Conservation (phyloP, 2,797 vertebrate genomes). For the Anabas testudineus region DNA sequence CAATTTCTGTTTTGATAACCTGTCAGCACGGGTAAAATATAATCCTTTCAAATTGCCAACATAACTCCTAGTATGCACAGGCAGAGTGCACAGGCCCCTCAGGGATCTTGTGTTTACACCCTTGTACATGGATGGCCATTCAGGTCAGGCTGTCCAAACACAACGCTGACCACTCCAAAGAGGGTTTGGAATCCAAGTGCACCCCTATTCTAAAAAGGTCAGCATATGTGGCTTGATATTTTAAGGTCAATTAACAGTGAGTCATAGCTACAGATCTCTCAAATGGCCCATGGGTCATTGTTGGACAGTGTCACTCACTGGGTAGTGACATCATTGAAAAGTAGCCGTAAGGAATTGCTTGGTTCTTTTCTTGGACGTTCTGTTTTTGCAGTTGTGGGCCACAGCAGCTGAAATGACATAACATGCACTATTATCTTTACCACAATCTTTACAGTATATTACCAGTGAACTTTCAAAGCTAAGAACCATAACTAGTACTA, state of each 20-base stretch:
- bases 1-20: conserved; percentile 57
- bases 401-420: conserved; percentile 79
- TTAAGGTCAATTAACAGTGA: conserved; percentile 82
- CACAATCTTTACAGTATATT: conserved; percentile 73
- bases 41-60: conserved; percentile 43
- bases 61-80: conserved; percentile 24
- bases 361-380: conserved; percentile 75
- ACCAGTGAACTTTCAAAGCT: conserved; percentile 70
- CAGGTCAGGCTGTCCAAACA: conserved; percentile 74
- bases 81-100: conserved; percentile 24
- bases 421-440: conserved; percentile 73
- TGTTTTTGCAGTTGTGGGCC: conserved; percentile 69
- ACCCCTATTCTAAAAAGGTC: conserved; percentile 53
- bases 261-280: conserved; percentile 70
- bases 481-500: conserved; percentile 48
- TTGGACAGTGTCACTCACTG: conserved; percentile 64
- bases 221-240: conserved; percentile 76
- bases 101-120: conserved; percentile 47
- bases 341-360: conserved; percentile 54
- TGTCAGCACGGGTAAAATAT: conserved; percentile 44
- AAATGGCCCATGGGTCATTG: conserved; percentile 68
- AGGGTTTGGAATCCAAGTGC: conserved; percentile 31
- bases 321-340: conserved; percentile 72
- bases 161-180: conserved; percentile 71
- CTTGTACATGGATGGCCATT: conserved; percentile 47